phyloP scores from a whole-genome alignment of 1,140 invertebrate species.

The Oryctes rhinoceros region DNA sequence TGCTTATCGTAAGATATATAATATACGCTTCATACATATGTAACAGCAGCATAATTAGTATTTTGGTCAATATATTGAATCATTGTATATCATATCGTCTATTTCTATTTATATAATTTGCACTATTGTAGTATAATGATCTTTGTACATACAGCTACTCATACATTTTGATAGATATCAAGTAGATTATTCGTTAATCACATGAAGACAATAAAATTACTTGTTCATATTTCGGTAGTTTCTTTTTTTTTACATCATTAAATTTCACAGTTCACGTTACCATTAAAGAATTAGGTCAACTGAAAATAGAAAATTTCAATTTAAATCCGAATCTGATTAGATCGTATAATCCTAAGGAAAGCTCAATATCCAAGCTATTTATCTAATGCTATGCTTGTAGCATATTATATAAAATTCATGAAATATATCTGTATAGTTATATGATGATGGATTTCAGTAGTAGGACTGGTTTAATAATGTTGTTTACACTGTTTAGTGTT shows the following conservation, averaged over 20 bases:
- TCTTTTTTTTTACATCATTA: not conserved
- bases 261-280: not conserved
- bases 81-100: conserved; percentile 8
- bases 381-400: too few species aligned
- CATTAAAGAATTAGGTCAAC: conserved; percentile 20
- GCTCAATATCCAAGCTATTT: not conserved
- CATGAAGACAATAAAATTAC: not conserved
- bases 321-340: not conserved
- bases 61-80: conserved; percentile 36
- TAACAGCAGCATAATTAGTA: conserved; percentile 25
- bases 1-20: not conserved
- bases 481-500: too few species aligned
- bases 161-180: not conserved
- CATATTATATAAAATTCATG: too few species aligned
- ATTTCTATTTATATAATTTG: not conserved
- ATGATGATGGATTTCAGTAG: too few species aligned
- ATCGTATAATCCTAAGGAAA: not conserved
- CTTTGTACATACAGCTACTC: not conserved
- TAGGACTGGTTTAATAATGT: too few species aligned
- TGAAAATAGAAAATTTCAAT: not conserved
- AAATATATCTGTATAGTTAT: too few species aligned
- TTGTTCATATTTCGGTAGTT: not conserved
- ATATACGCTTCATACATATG: not conserved
- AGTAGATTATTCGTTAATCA: not conserved
- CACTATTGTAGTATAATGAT: not conserved